Percentiles rank a stretch among this genome's conserved stretches.
Conservation (phyloP, 2,888 invertebrate genomes). For the Eulithis testata region DNA sequence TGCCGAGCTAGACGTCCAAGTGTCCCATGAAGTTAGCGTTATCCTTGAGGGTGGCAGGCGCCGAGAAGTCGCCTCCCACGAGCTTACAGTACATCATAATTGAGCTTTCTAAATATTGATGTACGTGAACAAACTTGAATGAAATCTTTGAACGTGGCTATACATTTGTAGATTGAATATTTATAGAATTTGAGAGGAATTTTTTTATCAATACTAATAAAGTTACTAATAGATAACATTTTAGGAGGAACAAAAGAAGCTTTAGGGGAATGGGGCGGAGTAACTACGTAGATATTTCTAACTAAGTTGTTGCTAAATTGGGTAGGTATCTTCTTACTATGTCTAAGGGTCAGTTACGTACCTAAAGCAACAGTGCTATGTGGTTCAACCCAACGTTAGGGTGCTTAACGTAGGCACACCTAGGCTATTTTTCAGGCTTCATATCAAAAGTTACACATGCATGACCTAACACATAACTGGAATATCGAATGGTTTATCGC, state of each 20-base stretch:
- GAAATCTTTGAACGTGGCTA: constrained; percentile 8
- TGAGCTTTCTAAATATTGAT: constrained; percentile 21
- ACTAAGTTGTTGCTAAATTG: too few species aligned
- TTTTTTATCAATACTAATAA: too few species aligned
- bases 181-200: too few species aligned
- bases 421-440: constrained; percentile 2
- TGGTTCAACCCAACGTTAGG: too few species aligned
- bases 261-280: too few species aligned
- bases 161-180: too few species aligned
- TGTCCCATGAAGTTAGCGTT: constrained; percentile 16
- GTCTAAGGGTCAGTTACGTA: too few species aligned
- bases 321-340: too few species aligned
- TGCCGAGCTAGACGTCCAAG: neutral
- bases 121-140: constrained; percentile 20
- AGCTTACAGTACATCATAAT: constrained; percentile 17
- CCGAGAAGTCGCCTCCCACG: constrained; percentile 17
- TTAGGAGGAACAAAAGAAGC: too few species aligned
- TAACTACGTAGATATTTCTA: too few species aligned
- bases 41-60: constrained; percentile 26
- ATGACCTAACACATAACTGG: constrained; percentile 11
- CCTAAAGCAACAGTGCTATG: too few species aligned
- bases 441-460: constrained; percentile 15
- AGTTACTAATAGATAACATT: too few species aligned
- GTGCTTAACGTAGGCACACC: neutral
- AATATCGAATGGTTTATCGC: constrained; percentile 11